Percentiles rank a stretch among this genome's conserved stretches.
Evolutionary conservation across 1,140 invertebrate genomes (phyloP).

Genomic region (Lasaia peninsularis): DNA sequence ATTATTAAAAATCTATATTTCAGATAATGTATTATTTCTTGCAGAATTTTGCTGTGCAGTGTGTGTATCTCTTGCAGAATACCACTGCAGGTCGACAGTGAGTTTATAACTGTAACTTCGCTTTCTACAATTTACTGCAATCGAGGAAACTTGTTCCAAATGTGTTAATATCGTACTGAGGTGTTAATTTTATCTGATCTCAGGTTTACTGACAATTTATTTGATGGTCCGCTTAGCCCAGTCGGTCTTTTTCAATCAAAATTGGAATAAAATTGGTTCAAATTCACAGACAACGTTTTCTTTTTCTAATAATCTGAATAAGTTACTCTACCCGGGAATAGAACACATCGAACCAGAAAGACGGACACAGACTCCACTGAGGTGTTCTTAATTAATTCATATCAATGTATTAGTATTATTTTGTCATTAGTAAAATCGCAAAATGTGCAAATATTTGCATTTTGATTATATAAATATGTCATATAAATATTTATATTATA

Average conservation of each 20-base stretch:
- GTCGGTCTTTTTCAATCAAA: too few relatives aligned
- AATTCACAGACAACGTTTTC: background rate
- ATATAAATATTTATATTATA: too few relatives aligned
- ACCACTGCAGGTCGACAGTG: background rate
- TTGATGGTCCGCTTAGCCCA: background rate
- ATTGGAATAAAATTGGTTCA: too few relatives aligned
- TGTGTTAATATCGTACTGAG: conserved; percentile 12
- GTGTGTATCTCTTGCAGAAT: background rate
- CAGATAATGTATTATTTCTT: too few relatives aligned
- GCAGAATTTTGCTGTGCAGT: too few relatives aligned
- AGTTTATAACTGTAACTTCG: conserved; percentile 4
- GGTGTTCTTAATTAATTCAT: background rate
- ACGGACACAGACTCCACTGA: too few relatives aligned
- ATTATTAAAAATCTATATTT: too few relatives aligned
- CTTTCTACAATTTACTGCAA: conserved; percentile 11
- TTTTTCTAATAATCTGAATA: too few relatives aligned
- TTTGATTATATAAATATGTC: background rate
- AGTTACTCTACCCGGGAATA: too few relatives aligned
- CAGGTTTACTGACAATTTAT: conserved; percentile 2
- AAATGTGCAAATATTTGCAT: background rate
- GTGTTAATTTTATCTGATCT: conserved; percentile 8
- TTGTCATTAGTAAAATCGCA: background rate
- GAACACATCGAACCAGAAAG: too few relatives aligned
- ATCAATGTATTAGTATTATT: background rate
- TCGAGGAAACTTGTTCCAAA: conserved; percentile 5